These are phyloP conservation scores for Planococcus citri DNA, from an alignment of 1,140 invertebrate genomes.

Conservation along the genomic window DNA sequence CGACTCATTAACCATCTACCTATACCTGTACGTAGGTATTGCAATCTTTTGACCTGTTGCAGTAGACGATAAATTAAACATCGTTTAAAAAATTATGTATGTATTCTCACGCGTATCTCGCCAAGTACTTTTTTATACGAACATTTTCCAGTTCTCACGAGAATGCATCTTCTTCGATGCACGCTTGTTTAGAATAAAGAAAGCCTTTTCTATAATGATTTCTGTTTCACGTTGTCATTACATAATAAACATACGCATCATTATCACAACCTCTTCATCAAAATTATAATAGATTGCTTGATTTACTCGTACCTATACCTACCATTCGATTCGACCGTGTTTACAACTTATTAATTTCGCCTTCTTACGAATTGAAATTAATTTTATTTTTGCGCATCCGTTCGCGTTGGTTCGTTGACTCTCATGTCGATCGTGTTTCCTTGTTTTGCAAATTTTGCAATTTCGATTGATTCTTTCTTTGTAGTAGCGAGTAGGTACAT, in stretches of 20 bases:
- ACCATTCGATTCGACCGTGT: neutral
- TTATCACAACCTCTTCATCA: conserved; percentile 3
- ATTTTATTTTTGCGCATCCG: neutral
- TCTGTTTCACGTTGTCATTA: conserved; percentile 6
- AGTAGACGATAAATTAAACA: conserved; percentile 1
- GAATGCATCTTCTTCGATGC: conserved; percentile 6
- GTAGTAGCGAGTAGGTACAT: too few species aligned
- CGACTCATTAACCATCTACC: neutral
- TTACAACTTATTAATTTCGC: neutral
- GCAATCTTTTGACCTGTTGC: conserved; percentile 6
- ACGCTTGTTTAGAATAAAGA: conserved; percentile 4
- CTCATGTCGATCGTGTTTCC: neutral
- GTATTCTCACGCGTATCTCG: neutral
- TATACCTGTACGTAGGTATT: neutral
- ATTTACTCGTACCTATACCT: too few species aligned
- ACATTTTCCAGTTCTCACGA: neutral
- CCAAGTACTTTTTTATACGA: neutral
- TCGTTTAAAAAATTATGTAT: neutral
- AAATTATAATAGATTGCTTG: neutral
- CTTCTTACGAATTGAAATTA: neutral
- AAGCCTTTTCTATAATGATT: neutral
- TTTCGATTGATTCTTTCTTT: neutral
- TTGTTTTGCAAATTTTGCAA: neutral
- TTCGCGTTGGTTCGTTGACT: neutral
- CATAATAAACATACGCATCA: conserved; percentile 3